These are phyloP conservation scores for Psilanteris sp. DNA, from an alignment of 1,140 invertebrate species.

Conservation along the genomic window DNA sequence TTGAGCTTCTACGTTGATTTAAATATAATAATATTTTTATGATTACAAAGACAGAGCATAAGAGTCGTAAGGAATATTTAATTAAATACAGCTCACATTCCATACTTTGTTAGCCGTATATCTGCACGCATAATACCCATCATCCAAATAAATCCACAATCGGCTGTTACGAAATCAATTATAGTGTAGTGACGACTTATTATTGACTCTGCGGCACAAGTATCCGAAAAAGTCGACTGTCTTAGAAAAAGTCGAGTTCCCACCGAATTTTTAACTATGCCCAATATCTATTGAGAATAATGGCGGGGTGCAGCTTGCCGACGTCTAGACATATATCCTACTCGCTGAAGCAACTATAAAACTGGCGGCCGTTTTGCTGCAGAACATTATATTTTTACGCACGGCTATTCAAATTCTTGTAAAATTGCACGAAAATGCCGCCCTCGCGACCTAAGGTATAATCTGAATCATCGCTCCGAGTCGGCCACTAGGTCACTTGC, in stretches of 20 bases:
- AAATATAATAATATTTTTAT: too few relatives aligned
- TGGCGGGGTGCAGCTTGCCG: constrained; percentile 60
- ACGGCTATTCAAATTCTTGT: constrained; percentile 79
- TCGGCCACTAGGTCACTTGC: constrained; percentile 74
- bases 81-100: too few relatives aligned
- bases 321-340: constrained; percentile 69
- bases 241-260: constrained; percentile 65
- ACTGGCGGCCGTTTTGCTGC: constrained; percentile 62
- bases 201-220: constrained; percentile 33
- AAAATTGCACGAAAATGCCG: constrained; percentile 77
- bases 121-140: constrained; percentile 27
- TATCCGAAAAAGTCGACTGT: constrained; percentile 32
- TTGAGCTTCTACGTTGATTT: too few relatives aligned
- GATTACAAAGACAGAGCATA: too few relatives aligned
- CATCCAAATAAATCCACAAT: constrained; percentile 26
- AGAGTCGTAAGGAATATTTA: too few relatives aligned
- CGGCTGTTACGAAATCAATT: constrained; percentile 38
- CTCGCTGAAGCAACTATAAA: constrained; percentile 67
- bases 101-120: neutral
- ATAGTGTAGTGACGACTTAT: constrained; percentile 49
- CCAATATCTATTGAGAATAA: constrained; percentile 68
- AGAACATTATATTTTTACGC: constrained; percentile 74
- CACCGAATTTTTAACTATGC: constrained; percentile 71
- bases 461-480: constrained; percentile 68
- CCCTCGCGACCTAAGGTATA: constrained; percentile 69